Base-by-base conservation (phyloP, 2,888 invertebrate genomes). In the Saturnia pavonia region DNA sequence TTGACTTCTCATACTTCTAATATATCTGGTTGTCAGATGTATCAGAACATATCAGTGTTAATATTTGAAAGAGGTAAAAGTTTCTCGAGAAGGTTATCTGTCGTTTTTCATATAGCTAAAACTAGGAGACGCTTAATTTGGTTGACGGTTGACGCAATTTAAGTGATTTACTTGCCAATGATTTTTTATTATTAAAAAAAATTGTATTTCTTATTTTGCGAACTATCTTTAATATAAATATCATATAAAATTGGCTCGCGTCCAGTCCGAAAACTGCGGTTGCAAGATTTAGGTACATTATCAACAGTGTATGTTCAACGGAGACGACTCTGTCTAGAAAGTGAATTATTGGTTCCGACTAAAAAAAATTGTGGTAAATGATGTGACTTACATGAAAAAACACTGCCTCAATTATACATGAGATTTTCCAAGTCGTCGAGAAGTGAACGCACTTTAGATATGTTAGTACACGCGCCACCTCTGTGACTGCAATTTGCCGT, bases 381-480 rank as follows among this genome's bases (percentile, higher is more conserved):
- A 68, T 19, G 27, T 42, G 40, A 65, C 54, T 67, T 70, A 66
- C 70, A 25, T 70, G 16, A 70, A 69, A 72, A 70, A 51, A 57
- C 69, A 69, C 70, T 72, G 8, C 71, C 77, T 78, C 69, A 76
- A 78, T 78, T 72, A 74, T 71, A 76, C 75, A 76, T 77, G 70
- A 71, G 72, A 72, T 73, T 73, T 77, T 76, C 72, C 69, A 75
- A 72, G 75, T 71, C 73, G 75, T 70, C 73, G 72, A 73, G 75
- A 74, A 78, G 79, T 80, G 78, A 80, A 78, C 73, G 78, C 76
- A 79, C 80, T 75, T 54, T 74, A 16, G 54, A 12, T 27, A 60
- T 14, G 51, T 68, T 68, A 19, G 57, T 63, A 66, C 63, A 71
- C 63, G 67, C 63, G 34, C 51, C 27, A 70, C 42, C 43, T 48